Conservation (phyloP, 2,888 invertebrate genomes). For the Phlogophora meticulosa region DNA sequence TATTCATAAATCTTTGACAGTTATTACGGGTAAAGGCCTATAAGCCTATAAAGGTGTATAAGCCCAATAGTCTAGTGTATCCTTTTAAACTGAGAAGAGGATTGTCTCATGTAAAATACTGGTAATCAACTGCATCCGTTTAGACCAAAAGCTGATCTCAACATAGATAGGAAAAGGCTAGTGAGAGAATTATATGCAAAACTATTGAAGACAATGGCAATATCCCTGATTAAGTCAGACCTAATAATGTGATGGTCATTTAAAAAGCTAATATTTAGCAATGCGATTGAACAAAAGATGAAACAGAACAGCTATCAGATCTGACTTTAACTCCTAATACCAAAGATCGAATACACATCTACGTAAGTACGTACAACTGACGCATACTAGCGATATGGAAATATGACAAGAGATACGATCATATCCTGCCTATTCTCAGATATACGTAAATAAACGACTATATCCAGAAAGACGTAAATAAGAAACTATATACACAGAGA, state of each 20-base stretch:
- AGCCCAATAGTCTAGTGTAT: no score
- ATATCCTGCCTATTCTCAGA: slow-evolving; percentile 32
- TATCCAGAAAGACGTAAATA: slow-evolving; percentile 3
- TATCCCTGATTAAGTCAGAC: background rate
- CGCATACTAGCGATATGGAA: background rate
- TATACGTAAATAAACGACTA: background rate
- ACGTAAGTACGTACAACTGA: slow-evolving; percentile 5
- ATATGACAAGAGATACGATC: slow-evolving; percentile 14
- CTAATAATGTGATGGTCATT: background rate
- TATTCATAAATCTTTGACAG: no score
- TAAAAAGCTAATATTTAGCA: background rate
- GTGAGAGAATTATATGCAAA: background rate
- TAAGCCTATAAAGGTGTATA: no score
- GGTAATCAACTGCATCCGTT: no score
- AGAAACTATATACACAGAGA: background rate
- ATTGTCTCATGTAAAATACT: no score
- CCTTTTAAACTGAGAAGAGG: no score
- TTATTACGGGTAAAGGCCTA: no score
- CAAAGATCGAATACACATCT: background rate
- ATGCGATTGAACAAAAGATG: background rate
- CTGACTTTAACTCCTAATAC: background rate
- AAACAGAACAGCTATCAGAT: background rate
- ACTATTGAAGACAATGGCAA: no score
- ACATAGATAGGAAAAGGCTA: no score
- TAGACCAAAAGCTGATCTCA: no score